phyloP scores from a whole-genome alignment of 2,888 invertebrate species.

The Drosophila anceps region DNA sequence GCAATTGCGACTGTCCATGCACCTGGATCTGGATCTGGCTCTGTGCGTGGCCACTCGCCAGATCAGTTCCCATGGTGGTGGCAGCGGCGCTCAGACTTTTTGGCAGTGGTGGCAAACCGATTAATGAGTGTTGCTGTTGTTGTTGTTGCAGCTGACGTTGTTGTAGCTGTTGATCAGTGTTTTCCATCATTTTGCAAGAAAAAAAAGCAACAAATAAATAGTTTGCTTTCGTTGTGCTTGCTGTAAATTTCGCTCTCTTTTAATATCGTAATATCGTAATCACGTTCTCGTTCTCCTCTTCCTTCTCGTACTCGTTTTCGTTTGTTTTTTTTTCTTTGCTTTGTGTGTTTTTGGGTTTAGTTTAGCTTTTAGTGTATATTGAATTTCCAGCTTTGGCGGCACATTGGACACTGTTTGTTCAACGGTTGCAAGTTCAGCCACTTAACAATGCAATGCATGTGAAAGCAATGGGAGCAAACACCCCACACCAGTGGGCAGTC shows the following conservation, averaged over 20 bases:
- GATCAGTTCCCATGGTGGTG: slow-evolving; percentile 31
- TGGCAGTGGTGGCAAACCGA: slow-evolving; percentile 93
- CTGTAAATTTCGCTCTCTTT: slow-evolving; percentile 12
- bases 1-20: slow-evolving; percentile 32
- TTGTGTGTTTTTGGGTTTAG: neutral
- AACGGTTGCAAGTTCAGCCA: slow-evolving; percentile 98
- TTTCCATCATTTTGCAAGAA: slow-evolving; percentile 67
- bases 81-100: slow-evolving; percentile 93
- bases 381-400: slow-evolving; percentile 99
- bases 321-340: slow-evolving; percentile 28
- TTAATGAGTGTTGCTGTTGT: slow-evolving; percentile 55
- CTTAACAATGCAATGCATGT: slow-evolving; percentile 99
- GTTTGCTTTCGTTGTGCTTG: slow-evolving; percentile 6
- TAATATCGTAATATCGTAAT: too few relatives aligned
- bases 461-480: slow-evolving; percentile 99
- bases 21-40: neutral
- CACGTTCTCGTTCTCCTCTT: slow-evolving; percentile 35
- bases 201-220: neutral
- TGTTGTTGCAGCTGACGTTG: slow-evolving; percentile 27
- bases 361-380: slow-evolving; percentile 89
- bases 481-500: slow-evolving; percentile 99
- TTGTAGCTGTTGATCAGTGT: slow-evolving; percentile 60
- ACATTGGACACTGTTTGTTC: slow-evolving; percentile 97
- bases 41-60: slow-evolving; percentile 12
- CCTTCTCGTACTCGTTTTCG: slow-evolving; percentile 9